Evolutionary conservation across 1,140 invertebrate species (phyloP).

Genomic region (Caenorhabditis tropicalis): DNA sequence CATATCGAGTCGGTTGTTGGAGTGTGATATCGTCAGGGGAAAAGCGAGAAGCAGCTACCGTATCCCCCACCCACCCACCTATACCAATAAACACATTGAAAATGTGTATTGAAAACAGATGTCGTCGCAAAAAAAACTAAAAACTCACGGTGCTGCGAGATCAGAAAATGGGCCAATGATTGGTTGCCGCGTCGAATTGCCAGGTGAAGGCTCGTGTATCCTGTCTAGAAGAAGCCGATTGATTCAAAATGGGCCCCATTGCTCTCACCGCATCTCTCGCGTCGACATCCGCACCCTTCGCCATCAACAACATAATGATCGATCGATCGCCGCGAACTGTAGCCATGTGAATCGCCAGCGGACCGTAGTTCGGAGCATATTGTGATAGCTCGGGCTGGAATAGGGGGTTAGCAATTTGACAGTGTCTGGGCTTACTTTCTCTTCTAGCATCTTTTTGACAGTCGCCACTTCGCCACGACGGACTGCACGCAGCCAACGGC

Average conservation of each 20-base stretch:
- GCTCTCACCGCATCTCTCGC: constrained; percentile 17
- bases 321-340: constrained; percentile 11
- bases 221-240: constrained; percentile 26
- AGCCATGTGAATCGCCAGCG: constrained; percentile 8
- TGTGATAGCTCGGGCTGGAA: not conserved
- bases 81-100: not conserved
- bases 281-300: constrained; percentile 17
- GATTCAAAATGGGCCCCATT: not conserved
- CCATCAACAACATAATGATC: not conserved
- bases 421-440: not conserved
- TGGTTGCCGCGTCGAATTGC: constrained; percentile 32
- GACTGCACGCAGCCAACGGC: constrained; percentile 7
- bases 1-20: constrained; percentile 5
- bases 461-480: not conserved
- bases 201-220: constrained; percentile 28
- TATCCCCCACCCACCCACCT: not conserved
- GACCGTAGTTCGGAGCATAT: constrained; percentile 25
- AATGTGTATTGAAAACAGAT: constrained; percentile 23
- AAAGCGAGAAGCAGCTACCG: not conserved
- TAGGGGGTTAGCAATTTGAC: not conserved
- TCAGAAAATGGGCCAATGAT: constrained; percentile 42
- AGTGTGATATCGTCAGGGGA: not conserved
- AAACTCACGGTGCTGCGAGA: not conserved
- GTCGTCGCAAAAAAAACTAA: not conserved
- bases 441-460: constrained; percentile 24